phyloP scores from a whole-genome alignment of 2,113 vertebrate genomes.

The Scalopus aquaticus region DNA sequence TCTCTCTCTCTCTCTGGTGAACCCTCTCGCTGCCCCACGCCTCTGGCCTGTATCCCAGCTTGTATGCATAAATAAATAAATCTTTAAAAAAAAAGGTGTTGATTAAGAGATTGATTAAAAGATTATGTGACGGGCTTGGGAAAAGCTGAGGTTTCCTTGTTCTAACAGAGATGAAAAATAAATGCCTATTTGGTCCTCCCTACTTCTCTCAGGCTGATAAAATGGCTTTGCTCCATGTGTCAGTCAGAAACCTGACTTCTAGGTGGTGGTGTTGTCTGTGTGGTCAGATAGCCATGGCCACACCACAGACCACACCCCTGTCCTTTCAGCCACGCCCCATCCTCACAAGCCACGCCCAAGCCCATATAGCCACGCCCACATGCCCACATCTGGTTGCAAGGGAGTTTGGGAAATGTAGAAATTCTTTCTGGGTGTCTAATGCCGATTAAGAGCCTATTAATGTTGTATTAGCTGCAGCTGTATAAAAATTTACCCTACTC shows the following conservation, averaged over 20 bases:
- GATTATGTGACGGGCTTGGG: background rate
- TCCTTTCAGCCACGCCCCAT: no score
- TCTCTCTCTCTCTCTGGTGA: no score
- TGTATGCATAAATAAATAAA: no score
- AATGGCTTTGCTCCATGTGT: background rate
- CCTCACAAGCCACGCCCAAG: no score
- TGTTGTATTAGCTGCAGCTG: background rate
- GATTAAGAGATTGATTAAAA: background rate
- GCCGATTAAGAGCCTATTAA: background rate
- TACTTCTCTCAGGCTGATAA: background rate
- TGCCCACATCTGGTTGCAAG: background rate
- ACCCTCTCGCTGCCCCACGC: no score
- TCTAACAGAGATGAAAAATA: background rate
- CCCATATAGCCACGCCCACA: no score
- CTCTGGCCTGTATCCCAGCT: no score
- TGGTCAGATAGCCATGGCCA: background rate
- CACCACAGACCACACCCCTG: no score
- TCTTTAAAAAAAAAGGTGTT: background rate
- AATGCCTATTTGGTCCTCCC: background rate
- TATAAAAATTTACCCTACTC: background rate
- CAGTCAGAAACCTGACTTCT: background rate
- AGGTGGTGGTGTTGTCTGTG: background rate
- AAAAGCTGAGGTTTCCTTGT: background rate
- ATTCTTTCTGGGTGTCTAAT: background rate
- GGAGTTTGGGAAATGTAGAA: background rate